A percentile compares a stretch with the other conserved stretches of the same genome.
Evolutionary conservation across 2,113 vertebrate genomes (phyloP).

Genomic region (Thymallus thymallus): DNA sequence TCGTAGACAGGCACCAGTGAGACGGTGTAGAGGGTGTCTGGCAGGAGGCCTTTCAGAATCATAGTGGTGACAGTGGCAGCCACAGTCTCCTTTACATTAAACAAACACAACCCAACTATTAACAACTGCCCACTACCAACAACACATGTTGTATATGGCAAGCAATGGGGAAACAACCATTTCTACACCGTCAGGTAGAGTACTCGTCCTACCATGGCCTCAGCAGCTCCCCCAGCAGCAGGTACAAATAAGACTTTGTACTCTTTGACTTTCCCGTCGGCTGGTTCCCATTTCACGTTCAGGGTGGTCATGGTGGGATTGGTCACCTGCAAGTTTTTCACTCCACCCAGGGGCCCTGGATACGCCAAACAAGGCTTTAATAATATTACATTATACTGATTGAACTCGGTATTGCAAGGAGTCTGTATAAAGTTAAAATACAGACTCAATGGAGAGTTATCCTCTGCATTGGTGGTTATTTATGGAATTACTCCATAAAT

Average conservation of each 20-base stretch:
- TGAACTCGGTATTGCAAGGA: not conserved
- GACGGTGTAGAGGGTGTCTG: constrained; percentile 80
- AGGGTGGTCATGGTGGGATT: constrained; percentile 84
- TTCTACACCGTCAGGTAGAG: not conserved
- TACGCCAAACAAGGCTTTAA: not conserved
- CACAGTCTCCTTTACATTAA: constrained; percentile 72
- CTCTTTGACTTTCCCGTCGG: constrained; percentile 82
- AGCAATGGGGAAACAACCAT: too few species aligned
- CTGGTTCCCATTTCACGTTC: constrained; percentile 84
- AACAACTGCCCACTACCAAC: too few species aligned
- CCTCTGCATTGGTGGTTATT: too few species aligned
- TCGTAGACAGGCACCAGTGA: constrained; percentile 81
- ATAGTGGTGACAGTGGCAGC: constrained; percentile 82
- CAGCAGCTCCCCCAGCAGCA: constrained; percentile 72
- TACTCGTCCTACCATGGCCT: constrained; percentile 47
- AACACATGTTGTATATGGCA: too few species aligned
- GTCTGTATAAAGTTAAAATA: not conserved
- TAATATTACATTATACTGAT: not conserved
- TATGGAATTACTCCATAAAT: too few species aligned
- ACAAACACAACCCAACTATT: too few species aligned
- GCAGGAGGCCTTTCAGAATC: constrained; percentile 77
- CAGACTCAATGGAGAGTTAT: too few species aligned
- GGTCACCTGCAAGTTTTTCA: constrained; percentile 80
- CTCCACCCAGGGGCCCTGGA: constrained; percentile 80
- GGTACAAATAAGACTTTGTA: constrained; percentile 84